Evolutionary conservation across 2,113 vertebrate genomes (phyloP).

Genomic region (Apodemus speciosus): DNA sequence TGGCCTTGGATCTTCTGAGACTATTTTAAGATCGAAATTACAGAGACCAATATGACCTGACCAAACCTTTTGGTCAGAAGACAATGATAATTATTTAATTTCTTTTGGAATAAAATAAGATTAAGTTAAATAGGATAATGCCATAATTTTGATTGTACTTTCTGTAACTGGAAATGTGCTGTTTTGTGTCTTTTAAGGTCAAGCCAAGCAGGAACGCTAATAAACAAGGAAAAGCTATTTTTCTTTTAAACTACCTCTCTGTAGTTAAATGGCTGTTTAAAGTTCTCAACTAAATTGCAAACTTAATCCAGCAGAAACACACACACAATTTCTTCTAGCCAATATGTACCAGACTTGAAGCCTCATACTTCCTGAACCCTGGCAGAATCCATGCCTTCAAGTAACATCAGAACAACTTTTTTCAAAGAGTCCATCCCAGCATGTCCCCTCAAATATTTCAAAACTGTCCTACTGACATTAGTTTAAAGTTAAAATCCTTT

Average conservation of each 20-base stretch:
- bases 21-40: neutral
- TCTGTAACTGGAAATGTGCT: neutral
- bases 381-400: neutral
- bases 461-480: neutral
- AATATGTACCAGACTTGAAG: neutral
- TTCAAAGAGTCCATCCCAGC: neutral
- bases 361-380: neutral
- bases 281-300: neutral
- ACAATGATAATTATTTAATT: neutral
- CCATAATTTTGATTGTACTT: neutral
- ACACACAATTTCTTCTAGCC: neutral
- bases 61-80: neutral
- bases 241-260: neutral
- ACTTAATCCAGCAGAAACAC: neutral
- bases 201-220: neutral
- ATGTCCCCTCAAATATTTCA: neutral
- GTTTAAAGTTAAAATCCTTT: slow-evolving; percentile 28
- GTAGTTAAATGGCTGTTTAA: neutral
- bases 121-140: neutral
- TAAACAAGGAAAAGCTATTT: neutral
- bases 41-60: neutral
- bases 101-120: neutral
- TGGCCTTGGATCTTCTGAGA: neutral
- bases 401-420: neutral
- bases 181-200: neutral